phyloP scores from a whole-genome alignment of 2,888 invertebrate genomes.

The Octonoba sinensis region DNA sequence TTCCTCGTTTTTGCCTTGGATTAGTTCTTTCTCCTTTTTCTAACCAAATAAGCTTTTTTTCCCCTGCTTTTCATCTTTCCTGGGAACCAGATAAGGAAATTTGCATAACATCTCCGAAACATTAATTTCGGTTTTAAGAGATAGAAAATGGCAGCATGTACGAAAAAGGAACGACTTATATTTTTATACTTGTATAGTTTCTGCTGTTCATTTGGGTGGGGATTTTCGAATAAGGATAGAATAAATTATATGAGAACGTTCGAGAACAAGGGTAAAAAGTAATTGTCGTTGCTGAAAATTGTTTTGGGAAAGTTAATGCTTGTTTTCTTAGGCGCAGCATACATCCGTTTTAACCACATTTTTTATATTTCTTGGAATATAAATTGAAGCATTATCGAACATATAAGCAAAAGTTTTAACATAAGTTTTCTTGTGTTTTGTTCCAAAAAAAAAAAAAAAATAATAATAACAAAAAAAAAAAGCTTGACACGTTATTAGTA shows the following conservation, averaged over 20 bases:
- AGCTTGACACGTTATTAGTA: too few relatives aligned
- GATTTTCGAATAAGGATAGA: slow-evolving; percentile 25
- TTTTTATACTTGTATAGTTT: slow-evolving; percentile 22
- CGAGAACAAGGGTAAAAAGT: slow-evolving; percentile 31
- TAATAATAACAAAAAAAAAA: too few relatives aligned
- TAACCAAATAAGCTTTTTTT: slow-evolving; percentile 16
- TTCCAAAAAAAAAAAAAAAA: too few relatives aligned
- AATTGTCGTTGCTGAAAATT: slow-evolving; percentile 46
- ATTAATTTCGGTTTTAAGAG: slow-evolving; percentile 46
- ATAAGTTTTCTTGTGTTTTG: too few relatives aligned
- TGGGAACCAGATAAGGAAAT: slow-evolving; percentile 51
- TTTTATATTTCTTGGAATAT: slow-evolving; percentile 31
- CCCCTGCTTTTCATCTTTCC: slow-evolving; percentile 20
- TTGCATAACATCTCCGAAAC: slow-evolving; percentile 55
- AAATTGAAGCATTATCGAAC: slow-evolving; percentile 47
- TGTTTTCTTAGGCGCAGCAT: slow-evolving; percentile 25
- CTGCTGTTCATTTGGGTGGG: slow-evolving; percentile 18
- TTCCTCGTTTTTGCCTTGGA: too few relatives aligned
- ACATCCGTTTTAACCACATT: slow-evolving; percentile 18
- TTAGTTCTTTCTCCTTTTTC: too few relatives aligned
- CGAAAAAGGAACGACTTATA: slow-evolving; percentile 26
- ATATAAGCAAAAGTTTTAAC: not conserved
- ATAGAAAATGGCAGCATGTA: slow-evolving; percentile 6
- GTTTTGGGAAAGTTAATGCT: slow-evolving; percentile 54
- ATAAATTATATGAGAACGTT: slow-evolving; percentile 40